Evolutionary conservation across 64 coral and sea anemone genomes (phyloP).

Genomic region (Montipora cactus): DNA sequence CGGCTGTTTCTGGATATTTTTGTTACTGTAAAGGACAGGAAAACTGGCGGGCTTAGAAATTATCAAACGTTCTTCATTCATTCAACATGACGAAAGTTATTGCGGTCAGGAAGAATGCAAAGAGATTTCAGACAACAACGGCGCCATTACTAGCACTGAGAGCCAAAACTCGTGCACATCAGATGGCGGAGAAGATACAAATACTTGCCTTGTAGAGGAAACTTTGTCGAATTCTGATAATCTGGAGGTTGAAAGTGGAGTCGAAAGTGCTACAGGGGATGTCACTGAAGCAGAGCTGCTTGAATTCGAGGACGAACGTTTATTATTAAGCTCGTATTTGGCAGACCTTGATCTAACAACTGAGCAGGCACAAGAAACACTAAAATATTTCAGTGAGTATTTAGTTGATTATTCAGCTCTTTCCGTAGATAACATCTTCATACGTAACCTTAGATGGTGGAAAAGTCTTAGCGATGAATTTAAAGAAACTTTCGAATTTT

Average conservation of each 20-base stretch:
- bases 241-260: constrained; percentile 73
- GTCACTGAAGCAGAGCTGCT: constrained; percentile 29
- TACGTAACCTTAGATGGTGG: too few relatives aligned
- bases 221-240: constrained; percentile 72
- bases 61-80: constrained; percentile 41
- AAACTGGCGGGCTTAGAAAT: constrained; percentile 57
- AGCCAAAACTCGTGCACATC: neutral
- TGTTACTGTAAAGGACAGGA: neutral
- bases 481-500: too few relatives aligned
- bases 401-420: neutral
- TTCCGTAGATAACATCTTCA: neutral
- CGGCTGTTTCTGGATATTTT: neutral
- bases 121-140: neutral
- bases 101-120: constrained; percentile 7
- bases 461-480: neutral
- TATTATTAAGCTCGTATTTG: neutral
- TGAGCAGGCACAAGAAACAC: constrained; percentile 68
- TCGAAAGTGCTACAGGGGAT: constrained; percentile 68
- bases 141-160: neutral
- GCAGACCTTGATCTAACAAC: constrained; percentile 66
- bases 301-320: neutral
- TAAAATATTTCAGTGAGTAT: constrained; percentile 81
- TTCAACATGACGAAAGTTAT: constrained; percentile 23
- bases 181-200: neutral
- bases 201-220: constrained; percentile 20